Evolutionary conservation across 2,888 invertebrate genomes (phyloP).

Genomic region (Ditula angustiorana): DNA sequence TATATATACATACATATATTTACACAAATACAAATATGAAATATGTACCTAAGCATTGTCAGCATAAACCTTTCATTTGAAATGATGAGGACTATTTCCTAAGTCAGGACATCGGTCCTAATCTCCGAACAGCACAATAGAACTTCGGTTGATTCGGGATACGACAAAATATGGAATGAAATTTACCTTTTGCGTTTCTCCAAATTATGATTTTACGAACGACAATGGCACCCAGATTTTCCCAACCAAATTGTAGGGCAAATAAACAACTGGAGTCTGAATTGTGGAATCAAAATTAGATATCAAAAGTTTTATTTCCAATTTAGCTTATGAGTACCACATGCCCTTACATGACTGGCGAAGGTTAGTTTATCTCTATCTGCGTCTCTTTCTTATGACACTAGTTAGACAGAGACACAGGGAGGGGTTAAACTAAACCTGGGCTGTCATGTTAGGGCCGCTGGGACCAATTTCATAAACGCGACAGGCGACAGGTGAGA

Average conservation of each 20-base stretch:
- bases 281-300: slow-evolving; percentile 10
- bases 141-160: slow-evolving; percentile 14
- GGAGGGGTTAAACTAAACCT: too few species aligned
- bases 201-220: slow-evolving; percentile 17
- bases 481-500: too few species aligned
- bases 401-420: too few species aligned
- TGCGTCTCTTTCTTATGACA: too few species aligned
- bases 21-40: too few species aligned
- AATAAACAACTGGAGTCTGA: neutral
- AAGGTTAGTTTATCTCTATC: too few species aligned
- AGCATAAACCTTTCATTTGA: too few species aligned
- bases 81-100: neutral
- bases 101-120: neutral
- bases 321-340: neutral
- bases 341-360: too few species aligned
- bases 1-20: too few species aligned
- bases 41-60: too few species aligned
- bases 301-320: neutral
- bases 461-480: too few species aligned
- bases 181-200: slow-evolving; percentile 26
- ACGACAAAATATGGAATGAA: slow-evolving; percentile 23
- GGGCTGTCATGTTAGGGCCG: too few species aligned
- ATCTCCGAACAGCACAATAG: slow-evolving; percentile 30
- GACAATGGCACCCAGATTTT: slow-evolving; percentile 21
- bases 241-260: neutral